These are phyloP conservation scores for Ceyx cyanopectus DNA, from an alignment of 2,113 vertebrate genomes.

Conservation along the genomic window DNA sequence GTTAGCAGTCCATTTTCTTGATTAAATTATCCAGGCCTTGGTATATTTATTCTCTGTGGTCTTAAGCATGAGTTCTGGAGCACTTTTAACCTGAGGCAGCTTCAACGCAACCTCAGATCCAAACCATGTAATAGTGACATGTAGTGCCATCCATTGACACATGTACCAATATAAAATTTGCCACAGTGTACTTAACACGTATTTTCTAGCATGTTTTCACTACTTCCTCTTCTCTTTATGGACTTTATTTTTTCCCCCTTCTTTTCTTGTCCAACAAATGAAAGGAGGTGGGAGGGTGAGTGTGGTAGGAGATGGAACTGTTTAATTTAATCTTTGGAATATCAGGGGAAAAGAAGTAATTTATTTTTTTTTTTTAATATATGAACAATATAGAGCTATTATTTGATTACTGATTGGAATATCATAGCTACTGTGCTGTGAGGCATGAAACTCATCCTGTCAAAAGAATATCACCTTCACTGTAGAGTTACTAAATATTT, in stretches of 20 bases:
- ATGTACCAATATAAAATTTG: background rate
- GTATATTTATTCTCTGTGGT: background rate
- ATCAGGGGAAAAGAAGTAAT: background rate
- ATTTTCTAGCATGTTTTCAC: background rate
- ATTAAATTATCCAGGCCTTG: background rate
- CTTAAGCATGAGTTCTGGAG: background rate
- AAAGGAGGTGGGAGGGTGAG: background rate
- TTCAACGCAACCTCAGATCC: background rate
- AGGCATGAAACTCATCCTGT: slow-evolving; percentile 69
- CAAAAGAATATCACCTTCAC: slow-evolving; percentile 49
- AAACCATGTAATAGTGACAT: background rate
- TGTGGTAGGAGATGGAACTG: background rate
- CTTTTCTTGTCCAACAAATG: background rate
- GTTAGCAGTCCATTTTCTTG: background rate
- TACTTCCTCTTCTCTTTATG: background rate
- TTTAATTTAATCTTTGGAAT: background rate
- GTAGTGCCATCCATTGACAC: background rate
- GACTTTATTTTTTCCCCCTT: background rate
- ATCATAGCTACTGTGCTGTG: slow-evolving; percentile 60
- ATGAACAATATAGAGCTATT: slow-evolving; percentile 48
- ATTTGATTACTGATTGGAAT: slow-evolving; percentile 65
- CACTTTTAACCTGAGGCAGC: background rate
- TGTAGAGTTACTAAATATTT: slow-evolving; percentile 67
- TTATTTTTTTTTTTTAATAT: no score
- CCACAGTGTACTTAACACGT: background rate